These are phyloP conservation scores for Helicoverpa assulta DNA, from an alignment of 2,888 invertebrate genomes.

Conservation along the genomic window DNA sequence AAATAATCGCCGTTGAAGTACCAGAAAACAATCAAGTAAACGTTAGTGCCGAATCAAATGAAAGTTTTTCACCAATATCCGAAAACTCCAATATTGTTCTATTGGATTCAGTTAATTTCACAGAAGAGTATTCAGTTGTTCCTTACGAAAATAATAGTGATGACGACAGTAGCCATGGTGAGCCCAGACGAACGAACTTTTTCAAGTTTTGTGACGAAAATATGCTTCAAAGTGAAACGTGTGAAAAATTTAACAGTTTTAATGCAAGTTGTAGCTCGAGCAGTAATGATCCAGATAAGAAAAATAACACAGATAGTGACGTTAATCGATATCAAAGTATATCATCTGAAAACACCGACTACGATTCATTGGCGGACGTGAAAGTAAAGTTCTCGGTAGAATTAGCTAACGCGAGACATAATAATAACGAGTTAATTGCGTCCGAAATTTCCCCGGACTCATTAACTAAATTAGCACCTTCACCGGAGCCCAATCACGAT, in stretches of 20 bases:
- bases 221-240: slow-evolving; percentile 87
- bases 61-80: slow-evolving; percentile 69
- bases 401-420: slow-evolving; percentile 73
- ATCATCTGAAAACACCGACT: slow-evolving; percentile 79
- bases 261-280: slow-evolving; percentile 79
- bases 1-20: slow-evolving; percentile 78
- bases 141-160: slow-evolving; percentile 74
- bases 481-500: slow-evolving; percentile 77
- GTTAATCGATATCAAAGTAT: slow-evolving; percentile 77
- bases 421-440: slow-evolving; percentile 67
- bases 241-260: slow-evolving; percentile 86
- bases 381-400: slow-evolving; percentile 83
- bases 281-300: slow-evolving; percentile 78
- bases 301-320: slow-evolving; percentile 74
- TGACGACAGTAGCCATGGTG: slow-evolving; percentile 72
- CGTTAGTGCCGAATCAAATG: slow-evolving; percentile 69
- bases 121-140: slow-evolving; percentile 79
- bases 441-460: slow-evolving; percentile 70
- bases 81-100: slow-evolving; percentile 77
- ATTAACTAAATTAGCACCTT: slow-evolving; percentile 78
- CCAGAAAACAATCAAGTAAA: slow-evolving; percentile 75
- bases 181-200: slow-evolving; percentile 71
- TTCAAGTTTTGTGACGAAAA: slow-evolving; percentile 83
- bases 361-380: slow-evolving; percentile 80
- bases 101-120: slow-evolving; percentile 81